Evolutionary conservation across 2,888 invertebrate species (phyloP), one percentile per base, ranked within the genome.

Genomic region (Synanthedon andrenaeformis): DNA sequence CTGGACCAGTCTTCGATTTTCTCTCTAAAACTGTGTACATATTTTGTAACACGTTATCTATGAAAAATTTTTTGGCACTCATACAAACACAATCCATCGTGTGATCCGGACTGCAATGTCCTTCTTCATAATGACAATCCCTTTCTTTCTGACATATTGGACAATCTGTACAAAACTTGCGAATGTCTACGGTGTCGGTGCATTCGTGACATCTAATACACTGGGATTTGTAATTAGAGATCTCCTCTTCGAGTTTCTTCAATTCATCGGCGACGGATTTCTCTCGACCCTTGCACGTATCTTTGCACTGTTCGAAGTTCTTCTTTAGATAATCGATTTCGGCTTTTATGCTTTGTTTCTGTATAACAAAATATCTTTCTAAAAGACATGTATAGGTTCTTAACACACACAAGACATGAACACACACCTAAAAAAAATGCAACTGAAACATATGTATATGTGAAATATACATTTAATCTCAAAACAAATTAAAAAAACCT

Each of bases 21-120:
- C 67, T 75, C 53, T 78, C 82, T 49, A 86, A 61, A 5, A 82
- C 71, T 0, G 77, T 79, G 54, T 79, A 79, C 86, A 86, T 86
- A 54, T 86, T 85, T 52, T 85, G 85, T 53, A 87, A 82, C 0
- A 87, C 79, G 57, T 87, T 87, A 55, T 80, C 77, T 17, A 86
- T 59, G 53, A 87, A 82, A 55, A 73, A 82, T 12, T 74, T 65
- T 59, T 86, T 86, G 0, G 79, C 69, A 23, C 55, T 64, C 66
- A 72, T 72, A 56, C 86, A 87, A 2, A 85, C 71, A 57, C 86
- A 87, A 51, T 76, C 79, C 59, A 64, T 63, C 0, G 63, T 52
- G n/a, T 61, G 62, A 56, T 83, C 79, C 1, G 56, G 54, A 6
- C 6, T 58, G 51, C 85, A 86, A 35, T 71, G 64, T 19, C 67